Evolutionary conservation across 2,888 invertebrate genomes (phyloP).

Genomic region (Ichneumon xanthorius): DNA sequence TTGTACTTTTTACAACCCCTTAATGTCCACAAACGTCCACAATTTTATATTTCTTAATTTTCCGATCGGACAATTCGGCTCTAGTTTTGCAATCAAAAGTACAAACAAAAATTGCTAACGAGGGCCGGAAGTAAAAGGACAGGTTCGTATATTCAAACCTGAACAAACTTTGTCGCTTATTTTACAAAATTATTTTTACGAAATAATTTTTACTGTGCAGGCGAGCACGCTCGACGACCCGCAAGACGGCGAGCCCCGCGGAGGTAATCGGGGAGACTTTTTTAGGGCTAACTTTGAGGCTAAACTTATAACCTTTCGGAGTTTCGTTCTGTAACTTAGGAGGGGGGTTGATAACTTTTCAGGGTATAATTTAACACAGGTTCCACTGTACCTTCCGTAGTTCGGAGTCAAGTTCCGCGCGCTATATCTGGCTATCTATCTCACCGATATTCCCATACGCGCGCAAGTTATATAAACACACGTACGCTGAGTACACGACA

Average conservation of each 20-base stretch:
- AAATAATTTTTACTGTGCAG: too few relatives aligned
- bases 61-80: too few relatives aligned
- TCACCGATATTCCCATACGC: constrained; percentile 27
- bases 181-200: too few relatives aligned
- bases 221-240: not conserved
- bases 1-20: too few relatives aligned
- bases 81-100: too few relatives aligned
- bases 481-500: constrained; percentile 68
- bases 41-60: too few relatives aligned
- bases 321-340: not conserved
- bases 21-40: too few relatives aligned
- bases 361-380: not conserved
- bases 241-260: not conserved
- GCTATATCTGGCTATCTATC: constrained; percentile 21
- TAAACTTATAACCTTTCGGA: not conserved
- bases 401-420: constrained; percentile 3
- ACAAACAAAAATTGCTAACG: too few relatives aligned
- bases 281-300: not conserved
- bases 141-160: too few relatives aligned
- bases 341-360: not conserved
- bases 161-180: too few relatives aligned
- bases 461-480: not conserved
- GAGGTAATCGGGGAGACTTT: not conserved
- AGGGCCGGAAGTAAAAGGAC: too few relatives aligned
- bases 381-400: not conserved